Evolutionary conservation across 1,140 invertebrate species (phyloP), one percentile per base, ranked within the genome.

Genomic region (Orius insidiosus): DNA sequence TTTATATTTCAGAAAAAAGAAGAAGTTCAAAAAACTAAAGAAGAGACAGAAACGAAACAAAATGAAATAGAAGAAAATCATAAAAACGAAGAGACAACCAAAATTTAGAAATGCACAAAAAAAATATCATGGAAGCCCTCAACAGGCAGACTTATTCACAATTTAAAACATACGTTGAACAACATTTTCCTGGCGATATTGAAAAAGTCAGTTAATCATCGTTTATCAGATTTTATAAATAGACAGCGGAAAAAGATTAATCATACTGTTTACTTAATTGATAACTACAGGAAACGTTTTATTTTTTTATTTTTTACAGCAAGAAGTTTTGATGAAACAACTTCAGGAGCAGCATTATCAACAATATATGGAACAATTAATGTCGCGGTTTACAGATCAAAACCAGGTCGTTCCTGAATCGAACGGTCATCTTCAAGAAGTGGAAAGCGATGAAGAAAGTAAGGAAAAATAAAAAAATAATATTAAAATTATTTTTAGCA

Each of bases 341-440:
- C 62, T 98, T 33, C 93, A 97, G 66, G 90, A 95, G 54, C 88
- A 97, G 56, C 93, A 98, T 65, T 98, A 95, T 60, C 87, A 95
- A 59, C 90, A 96, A 58, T 98, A 97, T 59, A 93, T 97, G 78
- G 84, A 94, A 58, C 89, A 81, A 53, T 60, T 82, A 6, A 72
- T 77, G 53, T 72, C 75, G 50, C 76, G 71, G 13, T 13, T 47
- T 16, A 43, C 41, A 14, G 31, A 47, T 9, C 37, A 47, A 10
- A 24, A 47, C 5, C 14, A 46, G n/a, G 24, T 11, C n/a, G 16
- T 24, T 5, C n/a, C 5, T 11, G 14, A 15, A 18, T 3, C 37
- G 13, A 47, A 47, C 11, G 46, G 46, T 32, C 14, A 16, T 33
- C 6, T 47, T 7, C 10, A n/a, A 10, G 16, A 41, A 19, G 11